Conservation (phyloP, 2,113 vertebrate species). For the Percopsis transmontana region DNA sequence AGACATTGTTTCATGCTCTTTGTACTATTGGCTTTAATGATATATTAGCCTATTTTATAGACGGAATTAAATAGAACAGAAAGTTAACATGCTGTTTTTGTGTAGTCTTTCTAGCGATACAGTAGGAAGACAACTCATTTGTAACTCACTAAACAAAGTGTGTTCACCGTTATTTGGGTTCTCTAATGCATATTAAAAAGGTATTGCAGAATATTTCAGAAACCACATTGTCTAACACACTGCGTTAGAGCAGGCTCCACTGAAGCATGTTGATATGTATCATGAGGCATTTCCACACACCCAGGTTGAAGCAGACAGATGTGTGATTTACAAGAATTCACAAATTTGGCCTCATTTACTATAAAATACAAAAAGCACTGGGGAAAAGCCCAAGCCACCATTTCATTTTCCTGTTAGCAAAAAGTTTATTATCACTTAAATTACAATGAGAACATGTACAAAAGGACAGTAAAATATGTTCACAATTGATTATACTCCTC, state of each 20-base stretch:
- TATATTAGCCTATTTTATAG: conserved; percentile 80
- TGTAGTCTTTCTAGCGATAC: neutral
- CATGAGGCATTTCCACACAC: neutral
- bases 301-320: too few relatives aligned
- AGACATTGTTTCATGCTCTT: conserved; percentile 75
- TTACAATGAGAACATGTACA: neutral
- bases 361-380: neutral
- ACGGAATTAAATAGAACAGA: conserved; percentile 75
- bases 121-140: neutral
- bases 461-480: conserved; percentile 2
- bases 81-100: conserved; percentile 23
- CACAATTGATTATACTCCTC: neutral
- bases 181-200: too few relatives aligned
- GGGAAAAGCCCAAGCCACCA: neutral
- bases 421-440: conserved; percentile 32
- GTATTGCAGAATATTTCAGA: too few relatives aligned
- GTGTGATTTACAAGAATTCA: too few relatives aligned
- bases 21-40: conserved; percentile 79
- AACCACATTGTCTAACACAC: too few relatives aligned
- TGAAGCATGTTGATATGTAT: neutral
- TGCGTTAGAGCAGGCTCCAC: neutral
- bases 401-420: neutral
- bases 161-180: too few relatives aligned
- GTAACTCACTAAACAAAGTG: too few relatives aligned
- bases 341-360: too few relatives aligned